These are phyloP conservation scores for Agrypnia vestita DNA, from an alignment of 1,140 invertebrate species.

Conservation along the genomic window DNA sequence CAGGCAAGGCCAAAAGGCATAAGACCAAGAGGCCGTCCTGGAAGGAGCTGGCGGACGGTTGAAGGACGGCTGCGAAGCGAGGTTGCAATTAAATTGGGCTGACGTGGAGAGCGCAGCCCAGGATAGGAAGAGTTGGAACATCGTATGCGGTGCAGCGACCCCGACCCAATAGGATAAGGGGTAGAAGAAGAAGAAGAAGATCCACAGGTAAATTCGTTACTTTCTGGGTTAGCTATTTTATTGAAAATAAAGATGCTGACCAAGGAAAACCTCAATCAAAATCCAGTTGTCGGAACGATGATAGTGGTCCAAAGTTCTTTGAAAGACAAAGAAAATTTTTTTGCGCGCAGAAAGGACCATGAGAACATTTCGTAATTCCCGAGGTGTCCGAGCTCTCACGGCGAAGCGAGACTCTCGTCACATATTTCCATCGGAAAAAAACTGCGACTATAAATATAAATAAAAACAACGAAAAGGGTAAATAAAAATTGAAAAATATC, in stretches of 20 bases:
- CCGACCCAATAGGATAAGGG: no score
- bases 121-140: no score
- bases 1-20: no score
- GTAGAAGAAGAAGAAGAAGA: no score
- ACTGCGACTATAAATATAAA: constrained; percentile 59
- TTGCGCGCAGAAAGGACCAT: constrained; percentile 39
- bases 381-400: constrained; percentile 59
- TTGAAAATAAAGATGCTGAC: background rate
- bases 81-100: no score
- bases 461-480: constrained; percentile 56
- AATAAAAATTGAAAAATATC: constrained; percentile 59
- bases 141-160: no score
- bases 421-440: constrained; percentile 60
- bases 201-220: background rate
- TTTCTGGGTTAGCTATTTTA: no score
- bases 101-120: no score
- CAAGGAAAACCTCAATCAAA: constrained; percentile 16
- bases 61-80: no score
- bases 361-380: constrained; percentile 58
- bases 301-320: constrained; percentile 27
- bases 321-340: constrained; percentile 44
- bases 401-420: constrained; percentile 59
- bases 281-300: background rate
- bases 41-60: no score
- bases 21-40: no score